Evolutionary conservation across 2,113 vertebrate genomes (phyloP).

Genomic region (Tringa solitaria): DNA sequence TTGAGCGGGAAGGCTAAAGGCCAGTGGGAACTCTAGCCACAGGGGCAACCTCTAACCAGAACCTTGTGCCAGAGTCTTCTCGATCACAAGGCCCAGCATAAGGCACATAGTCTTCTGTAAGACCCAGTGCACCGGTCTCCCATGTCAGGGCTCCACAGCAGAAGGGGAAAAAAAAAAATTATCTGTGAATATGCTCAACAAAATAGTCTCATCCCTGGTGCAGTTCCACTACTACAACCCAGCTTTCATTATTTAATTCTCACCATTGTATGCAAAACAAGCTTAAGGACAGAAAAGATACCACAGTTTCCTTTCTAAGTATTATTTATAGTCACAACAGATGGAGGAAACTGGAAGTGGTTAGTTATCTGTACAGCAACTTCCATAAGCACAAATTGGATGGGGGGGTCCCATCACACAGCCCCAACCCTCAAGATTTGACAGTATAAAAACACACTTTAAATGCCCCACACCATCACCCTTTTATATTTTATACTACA

Average conservation of each 20-base stretch:
- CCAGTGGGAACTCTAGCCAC: neutral
- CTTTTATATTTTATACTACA: neutral
- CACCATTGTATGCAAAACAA: neutral
- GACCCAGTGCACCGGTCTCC: neutral
- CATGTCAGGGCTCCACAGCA: neutral
- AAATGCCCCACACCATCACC: neutral
- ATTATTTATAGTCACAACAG: neutral
- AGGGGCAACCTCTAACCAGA: neutral
- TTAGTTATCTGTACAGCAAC: neutral
- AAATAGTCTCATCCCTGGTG: neutral
- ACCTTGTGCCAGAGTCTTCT: neutral
- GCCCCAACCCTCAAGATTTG: neutral
- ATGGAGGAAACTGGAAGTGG: neutral
- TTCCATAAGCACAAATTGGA: neutral
- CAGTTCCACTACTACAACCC: neutral
- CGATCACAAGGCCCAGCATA: rapidly evolving
- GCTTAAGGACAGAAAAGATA: neutral
- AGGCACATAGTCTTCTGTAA: neutral
- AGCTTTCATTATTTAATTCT: neutral
- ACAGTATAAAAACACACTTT: neutral
- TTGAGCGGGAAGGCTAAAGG: neutral
- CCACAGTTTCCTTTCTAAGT: neutral
- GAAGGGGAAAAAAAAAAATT: neutral
- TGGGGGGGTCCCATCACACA: neutral
- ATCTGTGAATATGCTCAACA: neutral